These are phyloP conservation scores for Onthophagus taurus DNA, from an alignment of 1,140 invertebrate genomes.

Conservation along the genomic window DNA sequence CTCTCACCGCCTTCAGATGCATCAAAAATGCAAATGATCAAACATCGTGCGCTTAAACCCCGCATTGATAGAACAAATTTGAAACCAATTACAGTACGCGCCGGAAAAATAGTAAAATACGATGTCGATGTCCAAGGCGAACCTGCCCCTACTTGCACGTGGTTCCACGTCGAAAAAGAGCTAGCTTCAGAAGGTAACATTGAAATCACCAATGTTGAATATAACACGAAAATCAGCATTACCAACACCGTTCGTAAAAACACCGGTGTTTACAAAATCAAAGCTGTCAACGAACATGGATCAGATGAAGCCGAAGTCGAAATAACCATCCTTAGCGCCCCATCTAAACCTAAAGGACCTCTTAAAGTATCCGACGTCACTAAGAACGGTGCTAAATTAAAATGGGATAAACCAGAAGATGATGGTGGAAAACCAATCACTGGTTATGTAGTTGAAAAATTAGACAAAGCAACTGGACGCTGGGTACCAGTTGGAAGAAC, in stretches of 20 bases:
- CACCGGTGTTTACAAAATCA: constrained; percentile 83
- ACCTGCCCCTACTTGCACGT: constrained; percentile 85
- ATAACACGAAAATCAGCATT: constrained; percentile 87
- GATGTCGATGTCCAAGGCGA: constrained; percentile 91
- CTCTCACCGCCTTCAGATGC: constrained; percentile 87
- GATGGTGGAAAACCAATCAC: constrained; percentile 96
- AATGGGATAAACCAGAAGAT: constrained; percentile 96
- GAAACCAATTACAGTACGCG: constrained; percentile 80
- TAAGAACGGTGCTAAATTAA: constrained; percentile 82
- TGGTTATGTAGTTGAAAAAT: constrained; percentile 94
- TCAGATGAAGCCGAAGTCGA: constrained; percentile 90
- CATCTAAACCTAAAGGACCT: constrained; percentile 79
- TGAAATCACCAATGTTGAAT: constrained; percentile 81
- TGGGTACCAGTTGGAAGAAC: constrained; percentile 87
- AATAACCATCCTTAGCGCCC: constrained; percentile 77
- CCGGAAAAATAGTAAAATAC: constrained; percentile 86
- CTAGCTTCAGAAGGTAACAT: constrained; percentile 58
- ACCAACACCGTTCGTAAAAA: constrained; percentile 73
- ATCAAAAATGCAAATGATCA: constrained; percentile 84
- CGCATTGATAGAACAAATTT: constrained; percentile 91
- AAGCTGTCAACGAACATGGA: constrained; percentile 86
- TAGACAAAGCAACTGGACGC: constrained; percentile 86
- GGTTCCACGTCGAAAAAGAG: constrained; percentile 57
- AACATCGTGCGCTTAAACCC: constrained; percentile 86
- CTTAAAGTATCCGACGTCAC: constrained; percentile 88